Base-by-base conservation (phyloP, 2,113 vertebrate genomes). In the Amblyornis subalaris region DNA sequence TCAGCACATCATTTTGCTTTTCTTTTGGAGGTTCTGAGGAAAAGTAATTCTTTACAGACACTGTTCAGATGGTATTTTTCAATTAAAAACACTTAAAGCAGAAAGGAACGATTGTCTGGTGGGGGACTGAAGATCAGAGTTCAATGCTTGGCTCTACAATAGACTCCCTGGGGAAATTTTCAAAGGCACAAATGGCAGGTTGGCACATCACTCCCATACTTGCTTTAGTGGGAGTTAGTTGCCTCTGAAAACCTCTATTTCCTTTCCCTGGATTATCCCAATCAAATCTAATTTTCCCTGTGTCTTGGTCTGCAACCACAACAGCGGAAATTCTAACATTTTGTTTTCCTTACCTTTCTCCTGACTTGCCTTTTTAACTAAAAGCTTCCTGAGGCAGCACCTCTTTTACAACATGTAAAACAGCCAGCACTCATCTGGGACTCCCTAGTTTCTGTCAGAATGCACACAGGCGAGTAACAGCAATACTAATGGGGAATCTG, bases 131-230 rank as follows among this genome's bases (percentile, higher is more conserved):
- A 94, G 94, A 95, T 81, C 93, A 93, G 90, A 95, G 94, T 95
- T 97, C 90, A 95, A 67, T 93, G 75, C 94, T 93, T 95, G 91
- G 94, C 93, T 96, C 82, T 90, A 94, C 95, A 95, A 95, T 94
- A 91, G 95, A 86, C 91, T 95, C 90, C 90, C 94, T 86, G 92
- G 90, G 93, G 95, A 93, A 91, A 94, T 95, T 95, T 96, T 95
- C 93, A 96, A 94, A 96, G 90, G 94, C 88, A 96, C 91, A 97
- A 96, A 96, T 95, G 96, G 94, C 95, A 97, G 94, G 93, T 97
- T 95, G 96, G 95, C 94, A 93, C 91, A 95, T 95, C 94, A 77
- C 85, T 94, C 91, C 75, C 85, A 83, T 83, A 72, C 67, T 90
- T 94, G 94, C 94, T 91, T 91, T 90, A 95, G 79, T 74, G 69